These are phyloP conservation scores for Paracanthobrama guichenoti DNA, from an alignment of 2,113 vertebrate genomes.

Conservation along the genomic window DNA sequence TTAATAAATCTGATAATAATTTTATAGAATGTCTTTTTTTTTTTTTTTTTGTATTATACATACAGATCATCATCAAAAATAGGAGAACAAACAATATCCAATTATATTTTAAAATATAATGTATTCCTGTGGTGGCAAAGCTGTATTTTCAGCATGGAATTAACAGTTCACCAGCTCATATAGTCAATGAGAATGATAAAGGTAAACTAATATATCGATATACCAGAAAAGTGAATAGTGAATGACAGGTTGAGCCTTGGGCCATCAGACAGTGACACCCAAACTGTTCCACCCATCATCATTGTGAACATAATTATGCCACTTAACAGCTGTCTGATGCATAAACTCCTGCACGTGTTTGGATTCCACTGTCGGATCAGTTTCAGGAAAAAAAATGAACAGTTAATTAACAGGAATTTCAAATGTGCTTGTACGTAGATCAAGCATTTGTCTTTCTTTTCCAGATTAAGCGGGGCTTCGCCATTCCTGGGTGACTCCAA, in stretches of 20 bases:
- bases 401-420: slow-evolving; percentile 4
- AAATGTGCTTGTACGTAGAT: neutral
- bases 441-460: slow-evolving; percentile 41
- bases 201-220: neutral
- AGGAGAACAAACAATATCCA: neutral
- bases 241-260: neutral
- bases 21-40: neutral
- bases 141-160: neutral
- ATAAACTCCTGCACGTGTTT: neutral
- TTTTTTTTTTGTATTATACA: neutral
- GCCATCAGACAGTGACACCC: neutral
- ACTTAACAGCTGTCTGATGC: slow-evolving; percentile 20
- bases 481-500: slow-evolving; percentile 96
- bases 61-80: neutral
- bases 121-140: too few species aligned
- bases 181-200: neutral
- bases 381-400: neutral
- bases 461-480: slow-evolving; percentile 91
- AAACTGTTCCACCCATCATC: neutral
- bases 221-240: neutral
- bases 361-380: neutral
- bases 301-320: neutral
- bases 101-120: neutral
- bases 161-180: neutral
- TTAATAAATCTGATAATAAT: neutral